A percentile compares a stretch with the other conserved stretches of the same genome.
Evolutionary conservation across 2,113 vertebrate species (phyloP).

Genomic region (Sterna hirundo): DNA sequence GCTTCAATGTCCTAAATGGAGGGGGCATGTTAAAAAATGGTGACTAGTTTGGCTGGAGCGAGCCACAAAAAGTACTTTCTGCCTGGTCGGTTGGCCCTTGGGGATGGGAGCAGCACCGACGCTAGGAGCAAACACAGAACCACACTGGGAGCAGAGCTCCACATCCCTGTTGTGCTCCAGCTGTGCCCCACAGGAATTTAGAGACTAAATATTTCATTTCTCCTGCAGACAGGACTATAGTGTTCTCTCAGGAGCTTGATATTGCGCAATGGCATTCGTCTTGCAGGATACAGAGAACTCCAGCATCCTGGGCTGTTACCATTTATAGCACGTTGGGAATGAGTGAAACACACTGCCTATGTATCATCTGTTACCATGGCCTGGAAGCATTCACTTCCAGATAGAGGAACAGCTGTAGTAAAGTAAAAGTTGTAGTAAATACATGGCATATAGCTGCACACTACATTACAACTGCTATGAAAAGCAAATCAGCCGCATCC

Average conservation of each 20-base stretch:
- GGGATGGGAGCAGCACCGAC: neutral
- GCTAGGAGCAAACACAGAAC: neutral
- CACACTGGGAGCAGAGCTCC: neutral
- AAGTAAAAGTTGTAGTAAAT: slow-evolving; percentile 3
- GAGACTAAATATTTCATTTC: neutral
- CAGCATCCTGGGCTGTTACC: neutral
- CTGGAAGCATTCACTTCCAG: neutral
- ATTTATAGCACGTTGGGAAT: neutral
- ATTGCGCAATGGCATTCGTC: neutral
- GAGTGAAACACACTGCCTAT: neutral
- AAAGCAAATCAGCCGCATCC: neutral
- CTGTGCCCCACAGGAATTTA: neutral
- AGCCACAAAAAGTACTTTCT: neutral
- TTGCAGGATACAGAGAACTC: neutral
- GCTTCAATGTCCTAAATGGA: neutral
- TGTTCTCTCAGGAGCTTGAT: neutral
- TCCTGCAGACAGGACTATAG: neutral
- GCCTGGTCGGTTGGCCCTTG: neutral
- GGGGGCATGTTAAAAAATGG: neutral
- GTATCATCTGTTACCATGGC: neutral
- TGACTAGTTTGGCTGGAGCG: neutral
- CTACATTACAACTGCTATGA: neutral
- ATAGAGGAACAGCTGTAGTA: neutral
- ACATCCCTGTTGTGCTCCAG: neutral
- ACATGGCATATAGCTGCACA: neutral